phyloP scores from a whole-genome alignment of 2,888 invertebrate species.

The Molanna angustata region DNA sequence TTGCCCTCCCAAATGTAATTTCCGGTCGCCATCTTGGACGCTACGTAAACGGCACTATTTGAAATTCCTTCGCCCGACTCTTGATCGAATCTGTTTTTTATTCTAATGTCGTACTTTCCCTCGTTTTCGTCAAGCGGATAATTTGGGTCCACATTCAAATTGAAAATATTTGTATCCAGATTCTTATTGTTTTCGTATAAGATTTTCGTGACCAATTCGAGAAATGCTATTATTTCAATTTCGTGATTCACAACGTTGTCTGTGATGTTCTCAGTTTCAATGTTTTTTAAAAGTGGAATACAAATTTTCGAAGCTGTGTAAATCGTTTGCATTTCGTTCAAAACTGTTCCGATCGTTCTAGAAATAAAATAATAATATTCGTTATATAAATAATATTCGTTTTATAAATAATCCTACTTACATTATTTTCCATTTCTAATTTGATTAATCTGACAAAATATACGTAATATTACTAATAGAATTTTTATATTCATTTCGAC shows the following conservation, averaged over 20 bases:
- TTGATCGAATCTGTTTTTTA: neutral
- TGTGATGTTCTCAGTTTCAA: conserved; percentile 22
- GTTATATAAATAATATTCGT: too few species aligned
- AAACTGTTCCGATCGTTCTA: conserved; percentile 49
- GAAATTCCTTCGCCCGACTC: neutral
- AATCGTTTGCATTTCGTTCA: conserved; percentile 55
- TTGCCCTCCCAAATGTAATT: neutral
- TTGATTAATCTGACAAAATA: too few species aligned
- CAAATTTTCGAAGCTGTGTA: conserved; percentile 60
- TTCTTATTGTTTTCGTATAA: neutral
- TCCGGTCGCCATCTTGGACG: conserved; percentile 2
- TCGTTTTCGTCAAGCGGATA: neutral
- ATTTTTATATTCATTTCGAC: too few species aligned
- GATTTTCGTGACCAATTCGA: too few species aligned
- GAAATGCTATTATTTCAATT: conserved; percentile 31
- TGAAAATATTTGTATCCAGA: neutral
- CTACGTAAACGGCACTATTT: conserved; percentile 8
- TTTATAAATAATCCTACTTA: too few species aligned
- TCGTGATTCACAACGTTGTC: conserved; percentile 38
- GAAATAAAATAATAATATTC: conserved; percentile 34
- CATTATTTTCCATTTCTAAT: too few species aligned
- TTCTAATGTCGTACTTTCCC: neutral
- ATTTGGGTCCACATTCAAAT: neutral
- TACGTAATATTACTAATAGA: too few species aligned
- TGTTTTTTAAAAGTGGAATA: conserved; percentile 40